Conservation (phyloP, 1,140 invertebrate genomes). For the Chironomus tepperi region DNA sequence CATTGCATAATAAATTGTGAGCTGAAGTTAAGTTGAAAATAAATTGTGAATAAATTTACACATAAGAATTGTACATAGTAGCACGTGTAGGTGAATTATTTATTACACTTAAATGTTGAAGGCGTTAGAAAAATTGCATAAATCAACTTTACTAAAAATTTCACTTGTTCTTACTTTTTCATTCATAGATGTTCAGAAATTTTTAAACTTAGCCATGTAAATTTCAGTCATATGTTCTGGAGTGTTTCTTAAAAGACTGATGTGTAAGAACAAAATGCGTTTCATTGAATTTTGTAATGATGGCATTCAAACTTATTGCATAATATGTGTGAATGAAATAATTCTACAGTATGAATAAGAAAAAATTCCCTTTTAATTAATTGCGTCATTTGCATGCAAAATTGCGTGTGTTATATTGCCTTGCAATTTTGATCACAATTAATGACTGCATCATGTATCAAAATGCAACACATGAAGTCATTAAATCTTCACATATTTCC, state of each 20-base stretch:
- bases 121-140: slow-evolving; percentile 12
- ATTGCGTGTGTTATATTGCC: neutral
- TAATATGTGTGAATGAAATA: too few species aligned
- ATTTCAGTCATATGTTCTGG: neutral
- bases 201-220: too few species aligned
- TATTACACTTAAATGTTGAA: neutral
- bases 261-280: neutral
- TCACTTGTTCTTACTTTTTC: neutral
- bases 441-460: neutral
- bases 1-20: too few species aligned
- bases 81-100: slow-evolving; percentile 12
- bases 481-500: neutral
- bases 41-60: neutral
- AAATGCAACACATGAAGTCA: slow-evolving; percentile 7
- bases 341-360: too few species aligned
- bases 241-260: neutral
- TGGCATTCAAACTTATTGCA: too few species aligned
- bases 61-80: neutral
- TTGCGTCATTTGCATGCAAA: slow-evolving; percentile 1
- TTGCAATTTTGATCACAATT: neutral
- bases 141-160: neutral
- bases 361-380: neutral
- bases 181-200: too few species aligned
- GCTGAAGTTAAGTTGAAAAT: neutral
- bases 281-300: too few species aligned